Percentiles rank a stretch among this genome's conserved stretches.
Conservation (phyloP, 2,797 vertebrate genomes). For the Fistularia commersonii region DNA sequence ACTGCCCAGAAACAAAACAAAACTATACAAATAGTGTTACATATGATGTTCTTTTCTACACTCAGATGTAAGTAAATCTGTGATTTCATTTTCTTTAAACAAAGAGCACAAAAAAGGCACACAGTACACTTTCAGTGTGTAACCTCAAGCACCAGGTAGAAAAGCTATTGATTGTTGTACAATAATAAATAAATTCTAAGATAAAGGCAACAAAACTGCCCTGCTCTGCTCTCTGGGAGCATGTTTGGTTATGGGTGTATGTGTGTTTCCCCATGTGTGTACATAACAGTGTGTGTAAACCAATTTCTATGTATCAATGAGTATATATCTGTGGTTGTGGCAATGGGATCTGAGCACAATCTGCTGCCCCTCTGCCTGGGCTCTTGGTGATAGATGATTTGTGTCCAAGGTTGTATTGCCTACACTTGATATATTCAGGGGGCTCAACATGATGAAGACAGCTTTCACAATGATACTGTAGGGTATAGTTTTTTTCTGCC, state of each 20-base stretch:
- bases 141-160: no score
- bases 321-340: conserved; percentile 38
- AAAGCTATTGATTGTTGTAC: no score
- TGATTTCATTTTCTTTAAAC: no score
- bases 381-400: conserved; percentile 77
- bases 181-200: conserved; percentile 24
- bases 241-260: conserved; percentile 8
- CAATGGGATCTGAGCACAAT: conserved; percentile 73
- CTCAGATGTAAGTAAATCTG: no score
- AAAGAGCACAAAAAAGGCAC: no score
- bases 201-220: conserved; percentile 29
- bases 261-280: conserved; percentile 17
- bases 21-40: no score
- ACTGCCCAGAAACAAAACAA: no score
- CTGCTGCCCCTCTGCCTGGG: conserved; percentile 66
- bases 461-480: conserved; percentile 52
- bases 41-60: no score
- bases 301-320: conserved; percentile 15
- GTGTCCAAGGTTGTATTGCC: conserved; percentile 61
- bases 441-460: conserved; percentile 25
- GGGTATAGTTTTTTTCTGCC: conserved; percentile 7
- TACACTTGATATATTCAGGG: conserved; percentile 22
- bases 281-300: conserved; percentile 13
- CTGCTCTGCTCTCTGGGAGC: conserved; percentile 39
- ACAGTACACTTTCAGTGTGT: no score